A percentile compares a stretch with the other conserved stretches of the same genome.
phyloP scores from a whole-genome alignment of 1,140 invertebrate genomes.

The Zelostemma sp. region DNA sequence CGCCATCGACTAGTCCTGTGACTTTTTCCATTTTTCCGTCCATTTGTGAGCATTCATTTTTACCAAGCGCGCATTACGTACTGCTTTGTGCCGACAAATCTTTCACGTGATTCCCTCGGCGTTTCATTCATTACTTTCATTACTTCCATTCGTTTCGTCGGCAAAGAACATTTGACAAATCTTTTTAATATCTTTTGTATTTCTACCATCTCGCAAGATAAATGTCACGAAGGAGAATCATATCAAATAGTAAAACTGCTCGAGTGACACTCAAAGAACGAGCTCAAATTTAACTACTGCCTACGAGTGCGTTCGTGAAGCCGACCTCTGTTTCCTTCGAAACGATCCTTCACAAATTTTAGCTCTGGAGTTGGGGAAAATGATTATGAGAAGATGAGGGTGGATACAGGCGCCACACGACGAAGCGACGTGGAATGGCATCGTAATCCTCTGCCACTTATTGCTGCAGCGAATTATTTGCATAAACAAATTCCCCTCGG shows the following conservation, averaged over 20 bases:
- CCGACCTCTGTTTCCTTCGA: not conserved
- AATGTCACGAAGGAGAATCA: slow-evolving; percentile 9
- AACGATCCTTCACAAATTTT: slow-evolving; percentile 13
- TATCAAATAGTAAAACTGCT: slow-evolving; percentile 17
- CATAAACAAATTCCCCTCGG: slow-evolving; percentile 63
- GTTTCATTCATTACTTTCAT: too few relatives aligned
- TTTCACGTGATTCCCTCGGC: too few relatives aligned
- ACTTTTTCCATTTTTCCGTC: too few relatives aligned
- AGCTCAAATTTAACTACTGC: slow-evolving; percentile 14
- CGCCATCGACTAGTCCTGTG: too few relatives aligned
- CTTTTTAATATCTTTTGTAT: too few relatives aligned
- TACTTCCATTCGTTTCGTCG: too few relatives aligned
- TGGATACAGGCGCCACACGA: slow-evolving; percentile 42
- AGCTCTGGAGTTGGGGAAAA: slow-evolving; percentile 17
- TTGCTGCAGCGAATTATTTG: slow-evolving; percentile 59
- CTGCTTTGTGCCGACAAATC: too few relatives aligned
- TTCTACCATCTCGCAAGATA: not conserved
- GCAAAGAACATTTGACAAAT: too few relatives aligned
- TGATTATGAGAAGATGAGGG: slow-evolving; percentile 43
- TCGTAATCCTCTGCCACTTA: slow-evolving; percentile 49
- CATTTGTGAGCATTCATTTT: slow-evolving; percentile 17
- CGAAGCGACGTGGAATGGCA: slow-evolving; percentile 32
- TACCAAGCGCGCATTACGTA: not conserved
- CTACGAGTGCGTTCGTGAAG: slow-evolving; percentile 15
- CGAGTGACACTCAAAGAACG: slow-evolving; percentile 17